Evolutionary conservation across 2,888 invertebrate genomes (phyloP).

Genomic region (Lacanobia oleracea): DNA sequence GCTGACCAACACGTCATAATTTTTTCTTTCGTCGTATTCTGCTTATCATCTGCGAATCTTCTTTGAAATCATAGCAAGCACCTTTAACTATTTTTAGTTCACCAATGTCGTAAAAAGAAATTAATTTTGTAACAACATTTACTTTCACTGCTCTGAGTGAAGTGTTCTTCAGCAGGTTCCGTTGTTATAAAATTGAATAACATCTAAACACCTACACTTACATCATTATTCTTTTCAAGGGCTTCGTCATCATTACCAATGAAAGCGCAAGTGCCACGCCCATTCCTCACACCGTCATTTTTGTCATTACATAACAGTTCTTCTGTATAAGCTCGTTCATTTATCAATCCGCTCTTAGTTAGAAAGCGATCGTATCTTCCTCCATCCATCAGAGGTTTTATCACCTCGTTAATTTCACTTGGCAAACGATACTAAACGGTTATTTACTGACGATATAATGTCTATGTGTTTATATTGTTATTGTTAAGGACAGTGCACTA

Average conservation of each 20-base stretch:
- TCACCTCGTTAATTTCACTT: slow-evolving; percentile 48
- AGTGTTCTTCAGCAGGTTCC: neutral
- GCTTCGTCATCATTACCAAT: slow-evolving; percentile 6
- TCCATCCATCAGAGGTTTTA: slow-evolving; percentile 26
- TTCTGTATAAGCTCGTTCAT: slow-evolving; percentile 13
- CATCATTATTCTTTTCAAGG: slow-evolving; percentile 7
- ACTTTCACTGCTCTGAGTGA: neutral
- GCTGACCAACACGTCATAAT: neutral
- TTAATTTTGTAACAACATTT: neutral
- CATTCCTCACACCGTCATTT: neutral
- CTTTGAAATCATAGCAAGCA: neutral
- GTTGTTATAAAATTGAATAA: neutral
- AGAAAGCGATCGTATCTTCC: slow-evolving; percentile 43
- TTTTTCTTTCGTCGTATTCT: neutral
- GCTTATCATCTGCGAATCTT: neutral
- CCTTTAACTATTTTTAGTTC: neutral
- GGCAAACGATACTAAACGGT: slow-evolving; percentile 18
- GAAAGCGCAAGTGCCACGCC: slow-evolving; percentile 18
- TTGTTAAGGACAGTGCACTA: neutral
- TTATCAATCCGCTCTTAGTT: slow-evolving; percentile 26
- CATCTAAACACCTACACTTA: neutral
- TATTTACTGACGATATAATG: slow-evolving; percentile 7
- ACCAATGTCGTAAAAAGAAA: neutral
- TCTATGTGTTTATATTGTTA: slow-evolving; percentile 9
- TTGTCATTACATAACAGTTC: slow-evolving; percentile 26